Base-by-base conservation (phyloP, 2,888 invertebrate genomes). In the Mechanitis messenoides region DNA sequence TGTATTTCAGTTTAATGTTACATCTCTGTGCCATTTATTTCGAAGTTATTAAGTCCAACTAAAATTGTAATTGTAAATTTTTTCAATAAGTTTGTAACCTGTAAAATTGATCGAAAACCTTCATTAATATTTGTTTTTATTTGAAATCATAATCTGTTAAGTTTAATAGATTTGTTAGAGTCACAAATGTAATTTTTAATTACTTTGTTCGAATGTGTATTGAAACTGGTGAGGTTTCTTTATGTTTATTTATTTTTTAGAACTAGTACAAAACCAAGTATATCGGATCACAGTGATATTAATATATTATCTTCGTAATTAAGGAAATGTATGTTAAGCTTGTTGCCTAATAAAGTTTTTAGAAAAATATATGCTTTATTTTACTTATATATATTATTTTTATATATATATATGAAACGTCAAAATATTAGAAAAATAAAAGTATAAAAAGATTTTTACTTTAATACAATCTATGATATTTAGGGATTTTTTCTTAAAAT, bases 201-300 rank as follows among this genome's bases (percentile, higher is more conserved):
- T 42, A 9, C 42, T 42, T 31, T 31, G 11, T 50, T 50, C 28
- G 20, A 47, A 47, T 50, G 31, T 50, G 20, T 20, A 20, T 31
- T 28, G 4, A 38, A 50, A 11, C 45, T 6, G 20, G 45, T 58
- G 53, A 55, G 59, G 57, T 46, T 60, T 63, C 53, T 45, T 58
- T 53, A 33, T 59, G 61, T 56, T 45, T 62, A 68, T 61, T 65
- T 63, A 67, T 65, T 66, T 20, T 56, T 33, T 60, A 66, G 59
- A 58, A 70, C 68, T 71, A 73, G 72, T 69, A 69, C 65, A 72
- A 70, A 71, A 76, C 79, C 74, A 67, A 72, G 71, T 85, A 84
- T 87, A 87, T 87, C 85, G 87, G 87, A 87, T 77, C 78, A 76
- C 74, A 84, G 87, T 88, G 87, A 87, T 87, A 87, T 78, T 86